Percentiles rank a stretch among this genome's conserved stretches.
These are phyloP conservation scores for Drosophila tripunctata DNA, from an alignment of 2,888 invertebrate genomes.

Conservation along the genomic window DNA sequence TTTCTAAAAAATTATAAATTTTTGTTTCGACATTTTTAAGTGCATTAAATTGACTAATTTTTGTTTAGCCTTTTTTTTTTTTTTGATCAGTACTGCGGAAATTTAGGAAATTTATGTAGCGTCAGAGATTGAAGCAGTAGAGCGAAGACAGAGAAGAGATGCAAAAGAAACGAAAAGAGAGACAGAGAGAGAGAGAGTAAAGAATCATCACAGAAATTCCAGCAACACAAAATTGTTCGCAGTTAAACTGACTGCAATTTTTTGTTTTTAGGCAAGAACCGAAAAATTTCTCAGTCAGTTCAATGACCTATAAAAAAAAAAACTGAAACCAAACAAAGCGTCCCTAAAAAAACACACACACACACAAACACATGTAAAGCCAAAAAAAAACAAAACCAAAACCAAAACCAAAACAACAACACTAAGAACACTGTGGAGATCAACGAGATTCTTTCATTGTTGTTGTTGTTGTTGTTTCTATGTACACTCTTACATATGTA, in stretches of 20 bases:
- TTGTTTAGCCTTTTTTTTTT: no score
- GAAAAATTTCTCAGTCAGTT: conserved; percentile 59
- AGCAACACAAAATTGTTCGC: conserved; percentile 52
- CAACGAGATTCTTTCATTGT: conserved; percentile 50
- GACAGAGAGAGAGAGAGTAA: no score
- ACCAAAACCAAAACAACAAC: conserved; percentile 47
- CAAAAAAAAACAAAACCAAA: conserved; percentile 39
- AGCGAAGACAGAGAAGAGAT: neutral
- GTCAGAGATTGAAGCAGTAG: neutral
- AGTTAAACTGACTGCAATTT: conserved; percentile 72
- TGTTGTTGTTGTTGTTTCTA: conserved; percentile 21
- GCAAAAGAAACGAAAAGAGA: neutral
- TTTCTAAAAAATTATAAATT: no score
- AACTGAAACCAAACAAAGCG: conserved; percentile 70
- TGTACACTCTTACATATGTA: conserved; percentile 1
- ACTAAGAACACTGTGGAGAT: conserved; percentile 29
- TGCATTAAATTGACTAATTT: no score
- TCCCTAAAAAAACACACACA: conserved; percentile 32
- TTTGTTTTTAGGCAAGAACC: conserved; percentile 73
- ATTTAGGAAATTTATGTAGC: no score
- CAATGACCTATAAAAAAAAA: conserved; percentile 67
- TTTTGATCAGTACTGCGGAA: no score
- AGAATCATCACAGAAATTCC: conserved; percentile 51
- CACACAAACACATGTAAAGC: no score
- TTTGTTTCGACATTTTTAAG: no score